phyloP scores from a whole-genome alignment of 2,113 vertebrate species.

The Entelurus aequoreus region DNA sequence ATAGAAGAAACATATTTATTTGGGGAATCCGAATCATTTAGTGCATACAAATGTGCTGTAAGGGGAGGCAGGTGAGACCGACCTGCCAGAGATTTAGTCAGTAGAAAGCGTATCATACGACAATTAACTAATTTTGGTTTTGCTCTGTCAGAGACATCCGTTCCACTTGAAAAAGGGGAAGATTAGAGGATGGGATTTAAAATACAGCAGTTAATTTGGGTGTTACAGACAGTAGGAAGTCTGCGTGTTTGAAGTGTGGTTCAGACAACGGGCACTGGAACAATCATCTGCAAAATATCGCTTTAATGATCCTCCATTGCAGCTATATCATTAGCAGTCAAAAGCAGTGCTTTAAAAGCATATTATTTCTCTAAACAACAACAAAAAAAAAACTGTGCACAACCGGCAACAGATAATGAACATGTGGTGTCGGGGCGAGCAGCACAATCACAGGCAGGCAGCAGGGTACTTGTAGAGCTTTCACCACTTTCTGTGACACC shows the following conservation, averaged over 20 bases:
- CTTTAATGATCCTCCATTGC: conserved; percentile 45
- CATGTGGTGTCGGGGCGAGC: conserved; percentile 10
- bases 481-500: conserved; percentile 46
- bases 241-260: conserved; percentile 44
- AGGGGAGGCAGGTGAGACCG: neutral
- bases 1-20: too few relatives aligned
- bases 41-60: too few relatives aligned
- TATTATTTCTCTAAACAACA: conserved; percentile 30
- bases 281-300: conserved; percentile 18
- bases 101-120: conserved; percentile 27
- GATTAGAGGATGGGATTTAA: conserved; percentile 54
- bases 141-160: conserved; percentile 20
- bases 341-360: conserved; percentile 28
- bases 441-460: conserved; percentile 18
- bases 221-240: conserved; percentile 34
- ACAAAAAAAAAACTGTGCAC: conserved; percentile 10
- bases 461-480: conserved; percentile 47
- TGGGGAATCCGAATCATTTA: neutral
- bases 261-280: conserved; percentile 40
- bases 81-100: conserved; percentile 7
- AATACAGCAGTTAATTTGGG: conserved; percentile 56
- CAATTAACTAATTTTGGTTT: conserved; percentile 36
- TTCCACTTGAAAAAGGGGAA: conserved; percentile 23
- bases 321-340: conserved; percentile 37
- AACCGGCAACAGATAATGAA: conserved; percentile 36